These are phyloP conservation scores for Zosterops lateralis DNA, from an alignment of 2,113 vertebrate genomes.

Conservation along the genomic window DNA sequence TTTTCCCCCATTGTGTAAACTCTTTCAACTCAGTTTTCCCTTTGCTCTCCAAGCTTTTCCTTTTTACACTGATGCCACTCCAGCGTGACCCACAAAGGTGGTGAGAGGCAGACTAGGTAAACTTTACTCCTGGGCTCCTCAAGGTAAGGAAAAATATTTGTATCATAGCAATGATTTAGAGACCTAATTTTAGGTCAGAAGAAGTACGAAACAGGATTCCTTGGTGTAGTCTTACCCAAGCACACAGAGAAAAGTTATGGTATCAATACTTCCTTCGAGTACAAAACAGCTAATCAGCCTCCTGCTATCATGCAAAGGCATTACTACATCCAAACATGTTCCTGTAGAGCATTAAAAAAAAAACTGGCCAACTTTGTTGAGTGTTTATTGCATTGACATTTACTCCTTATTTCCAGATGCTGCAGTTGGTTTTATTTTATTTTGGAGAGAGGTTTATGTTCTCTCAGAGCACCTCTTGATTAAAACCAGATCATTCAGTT, in stretches of 20 bases:
- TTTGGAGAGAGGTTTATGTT: conserved; percentile 4
- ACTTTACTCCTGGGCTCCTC: background rate
- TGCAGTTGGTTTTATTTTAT: background rate
- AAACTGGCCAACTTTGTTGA: background rate
- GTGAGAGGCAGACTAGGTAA: background rate
- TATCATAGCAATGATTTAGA: background rate
- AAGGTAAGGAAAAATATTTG: background rate
- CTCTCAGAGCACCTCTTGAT: conserved; percentile 14
- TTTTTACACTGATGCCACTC: background rate
- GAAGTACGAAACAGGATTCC: background rate
- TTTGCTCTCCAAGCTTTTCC: background rate
- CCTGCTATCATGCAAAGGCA: background rate
- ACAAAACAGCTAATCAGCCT: conserved; percentile 3
- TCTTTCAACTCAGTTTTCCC: background rate
- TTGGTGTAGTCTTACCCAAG: background rate
- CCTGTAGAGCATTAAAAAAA: background rate
- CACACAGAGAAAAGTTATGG: background rate
- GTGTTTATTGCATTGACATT: conserved; percentile 22
- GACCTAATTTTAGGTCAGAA: background rate
- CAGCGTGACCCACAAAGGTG: background rate
- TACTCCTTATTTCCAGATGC: conserved; percentile 24
- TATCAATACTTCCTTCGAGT: background rate
- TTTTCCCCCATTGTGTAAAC: background rate
- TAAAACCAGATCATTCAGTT: conserved; percentile 8
- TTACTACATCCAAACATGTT: background rate